Evolutionary conservation across 2,113 vertebrate species (phyloP).

Genomic region (human): DNA sequence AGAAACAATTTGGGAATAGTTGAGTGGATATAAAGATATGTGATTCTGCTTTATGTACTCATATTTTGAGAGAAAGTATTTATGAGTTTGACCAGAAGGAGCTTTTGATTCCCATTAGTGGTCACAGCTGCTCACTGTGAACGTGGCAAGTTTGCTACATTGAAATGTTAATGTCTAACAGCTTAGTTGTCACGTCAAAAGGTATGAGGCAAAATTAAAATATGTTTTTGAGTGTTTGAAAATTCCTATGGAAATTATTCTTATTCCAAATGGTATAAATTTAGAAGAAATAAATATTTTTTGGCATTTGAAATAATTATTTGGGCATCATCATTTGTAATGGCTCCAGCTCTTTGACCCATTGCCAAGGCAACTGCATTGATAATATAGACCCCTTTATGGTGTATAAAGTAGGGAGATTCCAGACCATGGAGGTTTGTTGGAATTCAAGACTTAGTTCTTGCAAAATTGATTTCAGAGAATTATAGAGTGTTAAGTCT

Average conservation of each 20-base stretch:
- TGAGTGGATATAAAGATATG: slow-evolving; percentile 36
- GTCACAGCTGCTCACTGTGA: not conserved
- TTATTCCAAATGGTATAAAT: not conserved
- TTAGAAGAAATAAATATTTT: not conserved
- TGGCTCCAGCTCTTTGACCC: not conserved
- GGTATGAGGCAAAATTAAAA: not conserved
- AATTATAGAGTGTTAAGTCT: not conserved
- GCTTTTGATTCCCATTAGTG: not conserved
- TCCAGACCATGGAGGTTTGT: not conserved
- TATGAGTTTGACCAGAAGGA: slow-evolving; percentile 44
- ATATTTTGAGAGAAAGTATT: not conserved
- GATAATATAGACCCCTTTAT: not conserved
- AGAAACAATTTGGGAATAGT: slow-evolving; percentile 24
- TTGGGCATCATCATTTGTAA: not conserved
- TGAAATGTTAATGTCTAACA: not conserved
- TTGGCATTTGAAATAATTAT: slow-evolving; percentile 1
- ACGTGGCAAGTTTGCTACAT: not conserved
- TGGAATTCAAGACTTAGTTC: not conserved
- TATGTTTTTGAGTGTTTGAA: slow-evolving; percentile 4
- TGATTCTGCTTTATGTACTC: slow-evolving; percentile 9
- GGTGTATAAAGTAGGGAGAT: not conserved
- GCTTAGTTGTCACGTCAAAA: slow-evolving; percentile 27
- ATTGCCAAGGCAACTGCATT: not conserved
- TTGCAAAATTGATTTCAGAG: not conserved
- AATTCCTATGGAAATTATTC: not conserved